Evolutionary conservation across 2,888 invertebrate species (phyloP).

Genomic region (Campopleginae sp.): DNA sequence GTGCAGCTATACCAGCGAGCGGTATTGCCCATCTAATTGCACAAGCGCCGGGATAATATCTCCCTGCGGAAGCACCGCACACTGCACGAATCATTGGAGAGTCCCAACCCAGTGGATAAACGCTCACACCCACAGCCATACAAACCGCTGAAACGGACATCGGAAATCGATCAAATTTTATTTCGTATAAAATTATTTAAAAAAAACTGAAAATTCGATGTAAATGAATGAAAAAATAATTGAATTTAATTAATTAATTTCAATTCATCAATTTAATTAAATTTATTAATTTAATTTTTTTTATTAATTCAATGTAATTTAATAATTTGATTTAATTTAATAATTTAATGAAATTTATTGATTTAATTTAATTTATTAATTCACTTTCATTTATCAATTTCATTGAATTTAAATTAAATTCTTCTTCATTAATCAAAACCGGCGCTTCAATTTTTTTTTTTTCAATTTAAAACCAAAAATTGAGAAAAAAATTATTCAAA

Average conservation of each 20-base stretch:
- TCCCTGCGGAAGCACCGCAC: slow-evolving; percentile 92
- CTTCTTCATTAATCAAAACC: background rate
- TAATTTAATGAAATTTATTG: no score
- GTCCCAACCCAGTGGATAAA: slow-evolving; percentile 97
- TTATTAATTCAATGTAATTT: no score
- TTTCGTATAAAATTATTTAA: background rate
- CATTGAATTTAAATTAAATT: background rate
- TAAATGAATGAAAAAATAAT: no score
- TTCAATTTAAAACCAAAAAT: background rate
- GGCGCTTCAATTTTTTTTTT: background rate
- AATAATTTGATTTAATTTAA: no score
- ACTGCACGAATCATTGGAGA: slow-evolving; percentile 92
- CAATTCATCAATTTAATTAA: no score
- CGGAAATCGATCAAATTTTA: background rate
- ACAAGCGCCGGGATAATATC: slow-evolving; percentile 90
- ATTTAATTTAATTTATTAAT: no score
- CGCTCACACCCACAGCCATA: slow-evolving; percentile 94
- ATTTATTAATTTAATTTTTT: no score
- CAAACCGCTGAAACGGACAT: slow-evolving; percentile 88
- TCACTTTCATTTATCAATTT: no score
- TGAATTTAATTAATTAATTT: no score
- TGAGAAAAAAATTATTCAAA: no score
- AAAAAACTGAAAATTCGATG: background rate
- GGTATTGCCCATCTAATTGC: slow-evolving; percentile 97
- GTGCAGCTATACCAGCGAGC: slow-evolving; percentile 94